Evolutionary conservation across 2,113 vertebrate species (phyloP).

Genomic region (Romanogobio albipinnatus): DNA sequence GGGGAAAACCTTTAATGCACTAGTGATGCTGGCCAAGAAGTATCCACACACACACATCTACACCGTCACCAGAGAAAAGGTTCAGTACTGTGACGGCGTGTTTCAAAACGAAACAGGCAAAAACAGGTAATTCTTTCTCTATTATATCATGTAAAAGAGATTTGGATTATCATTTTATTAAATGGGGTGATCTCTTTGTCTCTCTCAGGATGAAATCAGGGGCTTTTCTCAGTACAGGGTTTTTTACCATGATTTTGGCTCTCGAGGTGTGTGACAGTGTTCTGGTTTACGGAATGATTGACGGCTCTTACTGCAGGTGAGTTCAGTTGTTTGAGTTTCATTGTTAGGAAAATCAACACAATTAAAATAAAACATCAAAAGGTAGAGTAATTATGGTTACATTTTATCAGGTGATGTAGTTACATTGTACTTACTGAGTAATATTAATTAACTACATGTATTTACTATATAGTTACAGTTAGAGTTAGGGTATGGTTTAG

Average conservation of each 20-base stretch:
- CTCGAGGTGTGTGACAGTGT: conserved; percentile 89
- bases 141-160: background rate
- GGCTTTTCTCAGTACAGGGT: conserved; percentile 94
- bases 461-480: no score
- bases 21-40: conserved; percentile 77
- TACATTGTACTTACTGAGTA: no score
- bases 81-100: conserved; percentile 83
- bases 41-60: conserved; percentile 82
- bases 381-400: no score
- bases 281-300: conserved; percentile 90
- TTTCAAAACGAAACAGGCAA: conserved; percentile 96
- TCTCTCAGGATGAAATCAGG: conserved; percentile 86
- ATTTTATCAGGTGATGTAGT: no score
- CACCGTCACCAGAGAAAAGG: conserved; percentile 83
- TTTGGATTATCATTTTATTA: background rate
- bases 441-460: no score
- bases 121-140: conserved; percentile 79
- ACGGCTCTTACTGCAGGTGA: conserved; percentile 89
- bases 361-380: background rate
- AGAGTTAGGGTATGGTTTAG: no score
- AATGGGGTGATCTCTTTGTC: conserved; percentile 13
- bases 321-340: background rate
- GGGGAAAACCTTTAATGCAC: conserved; percentile 78
- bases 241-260: conserved; percentile 94
- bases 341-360: background rate